Conservation (phyloP, 2,113 vertebrate species). For the Conger conger region DNA sequence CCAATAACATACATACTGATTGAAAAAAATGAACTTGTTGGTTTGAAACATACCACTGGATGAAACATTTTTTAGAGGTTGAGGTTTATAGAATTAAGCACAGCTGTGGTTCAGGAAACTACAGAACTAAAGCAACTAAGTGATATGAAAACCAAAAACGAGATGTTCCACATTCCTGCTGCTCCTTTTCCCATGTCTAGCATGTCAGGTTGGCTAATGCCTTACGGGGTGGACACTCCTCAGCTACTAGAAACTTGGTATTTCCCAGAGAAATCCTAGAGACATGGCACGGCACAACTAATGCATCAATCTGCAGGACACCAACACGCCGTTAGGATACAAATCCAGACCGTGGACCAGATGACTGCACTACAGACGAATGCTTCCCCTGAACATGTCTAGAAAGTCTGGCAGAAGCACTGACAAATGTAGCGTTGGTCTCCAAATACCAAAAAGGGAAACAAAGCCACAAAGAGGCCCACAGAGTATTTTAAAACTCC, state of each 20-base stretch:
- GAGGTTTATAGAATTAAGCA: neutral
- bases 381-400: too few relatives aligned
- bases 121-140: neutral
- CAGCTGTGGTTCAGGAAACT: neutral
- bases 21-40: neutral
- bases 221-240: neutral
- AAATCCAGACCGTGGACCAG: too few relatives aligned
- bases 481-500: neutral
- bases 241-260: neutral
- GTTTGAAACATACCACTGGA: neutral
- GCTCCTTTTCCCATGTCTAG: neutral
- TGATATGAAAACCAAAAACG: conserved; percentile 47
- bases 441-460: neutral
- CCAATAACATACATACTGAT: neutral
- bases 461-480: neutral
- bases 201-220: neutral
- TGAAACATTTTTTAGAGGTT: neutral
- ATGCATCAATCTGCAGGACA: neutral
- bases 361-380: too few relatives aligned
- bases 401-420: too few relatives aligned
- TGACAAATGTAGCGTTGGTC: conserved; percentile 11
- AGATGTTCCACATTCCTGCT: conserved; percentile 49
- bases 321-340: neutral
- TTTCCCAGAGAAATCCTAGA: neutral
- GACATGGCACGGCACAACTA: neutral